Evolutionary conservation across 2,888 invertebrate species (phyloP).

Genomic region (Blastobasis adustella): DNA sequence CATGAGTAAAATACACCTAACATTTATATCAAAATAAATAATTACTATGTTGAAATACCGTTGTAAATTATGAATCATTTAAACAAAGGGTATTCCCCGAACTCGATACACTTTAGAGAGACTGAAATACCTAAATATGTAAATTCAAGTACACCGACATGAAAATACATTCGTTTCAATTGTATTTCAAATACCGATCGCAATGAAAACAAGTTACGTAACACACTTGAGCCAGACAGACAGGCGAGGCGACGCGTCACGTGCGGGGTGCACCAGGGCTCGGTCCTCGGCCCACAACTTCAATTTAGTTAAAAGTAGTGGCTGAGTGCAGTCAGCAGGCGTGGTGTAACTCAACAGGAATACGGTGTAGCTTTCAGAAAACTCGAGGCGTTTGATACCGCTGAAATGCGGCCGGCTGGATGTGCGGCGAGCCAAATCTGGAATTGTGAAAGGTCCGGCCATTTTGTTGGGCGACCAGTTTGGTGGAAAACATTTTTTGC

Average conservation of each 20-base stretch:
- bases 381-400: constrained; percentile 24
- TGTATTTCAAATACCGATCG: constrained; percentile 9
- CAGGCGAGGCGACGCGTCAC: constrained; percentile 55
- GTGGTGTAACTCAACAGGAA: constrained; percentile 48
- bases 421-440: constrained; percentile 22
- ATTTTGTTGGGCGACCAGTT: no score
- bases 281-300: constrained; percentile 55
- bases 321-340: constrained; percentile 43
- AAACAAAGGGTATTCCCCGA: no score
- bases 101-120: no score
- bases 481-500: no score
- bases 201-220: constrained; percentile 59
- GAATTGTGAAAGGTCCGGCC: constrained; percentile 2
- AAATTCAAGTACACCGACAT: no score
- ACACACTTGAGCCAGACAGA: constrained; percentile 38
- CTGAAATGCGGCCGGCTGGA: constrained; percentile 29
- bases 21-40: no score
- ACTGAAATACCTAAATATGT: no score
- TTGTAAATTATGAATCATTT: no score
- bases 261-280: constrained; percentile 30
- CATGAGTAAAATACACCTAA: no score
- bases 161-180: neutral
- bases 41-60: no score
- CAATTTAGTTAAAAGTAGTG: constrained; percentile 70
- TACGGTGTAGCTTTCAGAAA: constrained; percentile 39